Evolutionary conservation across 2,113 vertebrate genomes (phyloP).

Genomic region (Mobula hypostoma): DNA sequence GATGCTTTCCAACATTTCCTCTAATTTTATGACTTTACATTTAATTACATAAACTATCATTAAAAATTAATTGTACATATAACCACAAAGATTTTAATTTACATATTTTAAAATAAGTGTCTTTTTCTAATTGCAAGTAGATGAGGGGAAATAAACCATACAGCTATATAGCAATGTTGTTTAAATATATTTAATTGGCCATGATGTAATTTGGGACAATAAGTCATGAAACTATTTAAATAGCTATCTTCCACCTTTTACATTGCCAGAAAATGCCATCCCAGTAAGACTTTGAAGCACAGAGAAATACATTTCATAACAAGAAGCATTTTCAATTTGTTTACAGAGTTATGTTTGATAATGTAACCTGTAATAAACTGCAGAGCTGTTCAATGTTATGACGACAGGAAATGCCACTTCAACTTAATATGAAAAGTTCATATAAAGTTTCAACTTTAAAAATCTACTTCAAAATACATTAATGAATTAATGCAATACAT

Average conservation of each 20-base stretch:
- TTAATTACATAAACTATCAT: neutral
- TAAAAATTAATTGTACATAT: neutral
- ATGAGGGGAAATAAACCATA: neutral
- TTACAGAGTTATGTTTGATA: neutral
- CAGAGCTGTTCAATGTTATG: neutral
- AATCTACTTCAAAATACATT: neutral
- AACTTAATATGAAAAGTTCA: too few species aligned
- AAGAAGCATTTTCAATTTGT: neutral
- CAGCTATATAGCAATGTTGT: neutral
- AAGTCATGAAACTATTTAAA: neutral
- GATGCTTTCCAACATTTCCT: neutral
- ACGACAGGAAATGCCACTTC: neutral
- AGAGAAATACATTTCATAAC: neutral
- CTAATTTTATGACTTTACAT: neutral
- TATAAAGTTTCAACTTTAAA: neutral
- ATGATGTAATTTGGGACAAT: neutral
- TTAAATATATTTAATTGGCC: neutral
- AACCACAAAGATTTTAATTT: neutral
- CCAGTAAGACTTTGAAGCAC: neutral
- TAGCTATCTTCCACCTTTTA: neutral
- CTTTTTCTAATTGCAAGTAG: too few species aligned
- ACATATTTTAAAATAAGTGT: neutral
- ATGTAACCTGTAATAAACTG: neutral
- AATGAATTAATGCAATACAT: neutral
- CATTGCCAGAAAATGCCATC: neutral